phyloP scores from a whole-genome alignment of 1,140 invertebrate genomes.

The Solen grandis region DNA sequence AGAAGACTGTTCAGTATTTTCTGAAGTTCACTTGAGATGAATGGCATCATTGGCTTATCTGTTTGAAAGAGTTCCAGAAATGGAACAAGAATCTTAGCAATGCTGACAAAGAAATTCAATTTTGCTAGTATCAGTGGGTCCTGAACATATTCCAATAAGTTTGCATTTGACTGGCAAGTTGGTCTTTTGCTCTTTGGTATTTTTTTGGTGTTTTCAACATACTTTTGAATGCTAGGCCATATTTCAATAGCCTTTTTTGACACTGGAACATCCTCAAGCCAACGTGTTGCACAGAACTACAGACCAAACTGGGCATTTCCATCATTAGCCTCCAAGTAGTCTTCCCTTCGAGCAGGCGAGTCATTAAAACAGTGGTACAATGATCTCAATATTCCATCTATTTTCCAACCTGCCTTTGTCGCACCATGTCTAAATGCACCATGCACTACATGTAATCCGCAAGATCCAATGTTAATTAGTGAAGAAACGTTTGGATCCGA shows the following conservation, averaged over 20 bases:
- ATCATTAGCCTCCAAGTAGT: conserved; percentile 82
- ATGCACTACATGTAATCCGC: conserved; percentile 46
- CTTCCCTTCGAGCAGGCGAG: conserved; percentile 82
- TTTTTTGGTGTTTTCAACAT: conserved; percentile 16
- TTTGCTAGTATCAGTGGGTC: conserved; percentile 34
- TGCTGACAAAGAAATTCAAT: conserved; percentile 28
- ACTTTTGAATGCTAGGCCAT: conserved; percentile 20
- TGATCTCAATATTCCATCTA: conserved; percentile 27
- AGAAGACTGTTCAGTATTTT: conserved; percentile 39
- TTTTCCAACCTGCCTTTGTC: conserved; percentile 34
- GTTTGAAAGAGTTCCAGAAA: conserved; percentile 51
- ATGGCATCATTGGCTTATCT: conserved; percentile 50
- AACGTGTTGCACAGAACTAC: conserved; percentile 36
- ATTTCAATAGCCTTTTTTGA: conserved; percentile 28
- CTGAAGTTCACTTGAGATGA: conserved; percentile 31
- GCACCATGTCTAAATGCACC: conserved; percentile 37
- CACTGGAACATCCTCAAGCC: conserved; percentile 37
- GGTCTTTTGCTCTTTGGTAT: conserved; percentile 26
- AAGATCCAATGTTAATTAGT: conserved; percentile 41
- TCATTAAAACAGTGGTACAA: conserved; percentile 68
- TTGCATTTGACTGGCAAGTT: conserved; percentile 38
- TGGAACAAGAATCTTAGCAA: conserved; percentile 23
- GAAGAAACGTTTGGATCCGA: conserved; percentile 36
- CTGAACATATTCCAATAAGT: conserved; percentile 13
- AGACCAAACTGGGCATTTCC: conserved; percentile 22